A percentile compares a stretch with the other conserved stretches of the same genome.
Evolutionary conservation across 2,888 invertebrate species (phyloP).

Genomic region (Limnephilus lunatus): DNA sequence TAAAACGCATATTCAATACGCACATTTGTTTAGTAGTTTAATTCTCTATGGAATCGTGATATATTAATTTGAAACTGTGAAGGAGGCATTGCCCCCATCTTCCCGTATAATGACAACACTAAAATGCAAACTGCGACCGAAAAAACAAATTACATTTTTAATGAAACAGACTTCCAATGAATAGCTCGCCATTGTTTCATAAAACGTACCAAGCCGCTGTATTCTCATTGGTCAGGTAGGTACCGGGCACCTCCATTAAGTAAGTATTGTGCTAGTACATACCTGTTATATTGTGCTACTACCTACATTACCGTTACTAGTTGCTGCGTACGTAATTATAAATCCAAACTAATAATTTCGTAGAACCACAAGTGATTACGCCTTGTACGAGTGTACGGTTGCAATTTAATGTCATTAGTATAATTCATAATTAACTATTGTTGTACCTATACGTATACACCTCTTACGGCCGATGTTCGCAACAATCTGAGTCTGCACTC

Average conservation of each 20-base stretch:
- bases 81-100: slow-evolving; percentile 5
- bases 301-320: background rate
- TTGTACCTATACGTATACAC: background rate
- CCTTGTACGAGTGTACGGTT: background rate
- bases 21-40: too few species aligned
- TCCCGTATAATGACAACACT: slow-evolving; percentile 49
- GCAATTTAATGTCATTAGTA: background rate
- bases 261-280: background rate
- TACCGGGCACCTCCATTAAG: background rate
- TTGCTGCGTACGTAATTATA: background rate
- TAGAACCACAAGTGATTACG: background rate
- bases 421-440: background rate
- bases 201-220: background rate
- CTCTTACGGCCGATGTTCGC: too few species aligned
- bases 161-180: slow-evolving; percentile 34
- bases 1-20: too few species aligned
- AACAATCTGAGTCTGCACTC: too few species aligned
- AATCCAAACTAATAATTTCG: background rate
- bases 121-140: slow-evolving; percentile 42
- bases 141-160: slow-evolving; percentile 46
- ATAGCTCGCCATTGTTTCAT: slow-evolving; percentile 40
- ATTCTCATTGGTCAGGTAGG: background rate
- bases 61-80: background rate
- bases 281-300: background rate
- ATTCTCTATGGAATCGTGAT: too few species aligned